Conservation (phyloP, 2,888 invertebrate genomes). For the Petrolisthes manimaculis region DNA sequence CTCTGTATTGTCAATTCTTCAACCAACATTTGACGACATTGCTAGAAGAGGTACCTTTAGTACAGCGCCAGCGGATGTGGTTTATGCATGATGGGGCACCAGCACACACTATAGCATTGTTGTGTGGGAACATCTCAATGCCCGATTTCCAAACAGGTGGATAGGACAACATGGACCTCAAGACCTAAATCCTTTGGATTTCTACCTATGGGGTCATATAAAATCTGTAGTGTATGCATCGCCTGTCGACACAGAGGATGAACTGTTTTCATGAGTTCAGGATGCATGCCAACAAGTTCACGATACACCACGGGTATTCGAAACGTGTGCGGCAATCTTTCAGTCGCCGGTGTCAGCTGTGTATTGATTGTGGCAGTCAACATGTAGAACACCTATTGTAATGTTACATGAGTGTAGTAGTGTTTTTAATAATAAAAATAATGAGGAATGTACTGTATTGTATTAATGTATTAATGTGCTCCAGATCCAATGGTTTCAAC, state of each 20-base stretch:
- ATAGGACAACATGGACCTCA: constrained; percentile 1
- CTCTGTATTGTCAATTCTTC: background rate
- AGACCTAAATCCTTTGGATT: background rate
- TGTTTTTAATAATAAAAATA: too few relatives aligned
- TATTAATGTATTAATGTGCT: too few relatives aligned
- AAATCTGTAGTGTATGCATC: constrained; percentile 4
- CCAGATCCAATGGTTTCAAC: too few relatives aligned
- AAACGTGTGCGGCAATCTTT: constrained; percentile 4
- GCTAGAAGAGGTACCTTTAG: background rate
- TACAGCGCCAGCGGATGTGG: background rate
- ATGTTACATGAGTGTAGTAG: too few relatives aligned
- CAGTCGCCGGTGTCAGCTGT: background rate
- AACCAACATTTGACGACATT: background rate
- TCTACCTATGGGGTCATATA: background rate
- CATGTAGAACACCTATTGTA: constrained; percentile 14
- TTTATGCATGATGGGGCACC: constrained; percentile 9
- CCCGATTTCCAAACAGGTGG: constrained; percentile 7
- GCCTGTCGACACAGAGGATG: constrained; percentile 8
- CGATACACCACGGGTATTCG: constrained; percentile 13
- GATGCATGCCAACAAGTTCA: constrained; percentile 10
- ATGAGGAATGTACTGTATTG: too few relatives aligned
- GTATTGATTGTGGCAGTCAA: constrained; percentile 6
- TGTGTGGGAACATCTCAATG: constrained; percentile 1
- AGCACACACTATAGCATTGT: background rate
- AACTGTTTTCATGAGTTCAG: constrained; percentile 5